phyloP scores from a whole-genome alignment of 2,113 vertebrate genomes.

The Girardinichthys multiradiatus region DNA sequence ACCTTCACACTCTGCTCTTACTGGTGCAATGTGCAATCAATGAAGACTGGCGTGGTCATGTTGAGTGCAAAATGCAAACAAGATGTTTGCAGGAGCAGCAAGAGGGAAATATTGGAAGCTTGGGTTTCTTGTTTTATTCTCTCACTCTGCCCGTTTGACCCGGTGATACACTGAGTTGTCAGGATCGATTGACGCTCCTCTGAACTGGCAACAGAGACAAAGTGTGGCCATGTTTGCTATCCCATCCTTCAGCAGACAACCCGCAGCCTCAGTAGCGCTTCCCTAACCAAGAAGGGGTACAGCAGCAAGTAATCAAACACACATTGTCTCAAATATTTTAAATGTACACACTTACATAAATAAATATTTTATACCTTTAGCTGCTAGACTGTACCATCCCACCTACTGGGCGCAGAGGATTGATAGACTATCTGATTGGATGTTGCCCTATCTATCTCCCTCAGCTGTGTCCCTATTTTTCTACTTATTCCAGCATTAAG shows the following conservation, averaged over 20 bases:
- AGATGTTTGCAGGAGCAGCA: background rate
- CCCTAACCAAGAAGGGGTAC: constrained; percentile 6
- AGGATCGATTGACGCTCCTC: constrained; percentile 53
- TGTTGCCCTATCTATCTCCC: constrained; percentile 28
- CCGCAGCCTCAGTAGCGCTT: constrained; percentile 28
- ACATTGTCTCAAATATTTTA: constrained; percentile 2
- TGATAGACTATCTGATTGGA: constrained; percentile 27
- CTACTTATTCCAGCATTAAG: constrained; percentile 24
- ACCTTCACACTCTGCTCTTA: too few relatives aligned
- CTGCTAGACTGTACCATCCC: constrained; percentile 11
- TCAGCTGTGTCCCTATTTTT: constrained; percentile 2
- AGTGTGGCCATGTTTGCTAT: constrained; percentile 49
- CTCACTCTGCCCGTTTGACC: constrained; percentile 35
- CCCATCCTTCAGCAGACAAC: constrained; percentile 23
- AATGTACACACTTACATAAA: constrained; percentile 1
- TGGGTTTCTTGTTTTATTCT: constrained; percentile 30
- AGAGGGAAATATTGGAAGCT: background rate
- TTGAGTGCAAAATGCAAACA: too few relatives aligned
- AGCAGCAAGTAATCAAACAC: constrained; percentile 5
- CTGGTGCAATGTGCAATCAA: too few relatives aligned
- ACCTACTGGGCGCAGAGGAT: constrained; percentile 2
- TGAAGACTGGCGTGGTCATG: too few relatives aligned
- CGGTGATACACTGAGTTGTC: constrained; percentile 68
- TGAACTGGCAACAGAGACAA: constrained; percentile 42
- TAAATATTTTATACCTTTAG: constrained; percentile 3